phyloP scores from a whole-genome alignment of 1,140 invertebrate species.

The fruit fly (Drosophila melanogaster) region Release_6_plus_ISO1_MT NT_033777.3:10980001-10980500 shows the following conservation, averaged over 20 bases:
- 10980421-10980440: slow-evolving; percentile 47
- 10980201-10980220: slow-evolving; percentile 69
- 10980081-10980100: slow-evolving; percentile 76
- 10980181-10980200: slow-evolving; percentile 54
- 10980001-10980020: slow-evolving; percentile 9
- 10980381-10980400: slow-evolving; percentile 51
- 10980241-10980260: slow-evolving; percentile 78
- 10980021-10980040: slow-evolving; percentile 57
- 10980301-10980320: slow-evolving; percentile 50
- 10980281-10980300: slow-evolving; percentile 26
- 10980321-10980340: slow-evolving; percentile 36
- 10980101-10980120: slow-evolving; percentile 73
- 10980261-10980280: slow-evolving; percentile 3
- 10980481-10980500: slow-evolving; percentile 13
- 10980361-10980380: slow-evolving; percentile 42
- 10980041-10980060: slow-evolving; percentile 69
- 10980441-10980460: slow-evolving; percentile 22
- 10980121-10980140: slow-evolving; percentile 55
- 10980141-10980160: slow-evolving; percentile 22
- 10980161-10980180: slow-evolving; percentile 6
- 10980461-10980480: slow-evolving; percentile 35
- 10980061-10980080: slow-evolving; percentile 75
- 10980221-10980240: slow-evolving; percentile 79
- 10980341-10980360: slow-evolving; percentile 45
- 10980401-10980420: slow-evolving; percentile 42